These are phyloP conservation scores for Chanos chanos DNA, from an alignment of 2,797 vertebrate species.

Conservation along the genomic window DNA sequence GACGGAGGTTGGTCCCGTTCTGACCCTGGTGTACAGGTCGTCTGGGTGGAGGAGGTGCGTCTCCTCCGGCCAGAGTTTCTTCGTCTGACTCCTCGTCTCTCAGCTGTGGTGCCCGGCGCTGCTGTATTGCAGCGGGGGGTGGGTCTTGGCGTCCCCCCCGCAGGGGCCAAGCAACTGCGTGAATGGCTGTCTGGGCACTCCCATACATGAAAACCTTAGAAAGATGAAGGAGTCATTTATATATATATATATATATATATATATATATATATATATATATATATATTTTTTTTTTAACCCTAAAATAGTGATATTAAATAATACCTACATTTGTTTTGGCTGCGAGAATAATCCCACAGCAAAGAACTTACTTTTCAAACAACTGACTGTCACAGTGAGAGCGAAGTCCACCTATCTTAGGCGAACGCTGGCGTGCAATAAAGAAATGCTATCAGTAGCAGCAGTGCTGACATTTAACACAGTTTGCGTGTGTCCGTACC, in stretches of 20 bases:
- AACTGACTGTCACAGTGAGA: too few species aligned
- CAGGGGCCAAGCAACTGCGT: conserved; percentile 55
- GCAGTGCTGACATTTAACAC: too few species aligned
- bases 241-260: background rate
- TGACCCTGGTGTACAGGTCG: background rate
- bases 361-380: too few species aligned
- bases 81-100: background rate
- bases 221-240: background rate
- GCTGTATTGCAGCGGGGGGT: conserved; percentile 38
- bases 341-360: too few species aligned
- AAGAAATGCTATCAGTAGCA: too few species aligned
- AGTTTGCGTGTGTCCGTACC: too few species aligned
- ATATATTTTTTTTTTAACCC: background rate
- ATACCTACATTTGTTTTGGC: too few species aligned
- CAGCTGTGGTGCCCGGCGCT: background rate
- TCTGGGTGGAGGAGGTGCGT: conserved; percentile 29
- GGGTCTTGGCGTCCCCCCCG: conserved; percentile 48
- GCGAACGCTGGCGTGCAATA: too few species aligned
- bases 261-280: background rate
- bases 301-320: background rate
- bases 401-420: too few species aligned
- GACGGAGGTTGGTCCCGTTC: conserved; percentile 11
- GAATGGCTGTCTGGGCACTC: conserved; percentile 61
- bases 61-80: conserved; percentile 35
- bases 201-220: conserved; percentile 60